These are phyloP conservation scores for Penaeus monodon DNA, from an alignment of 2,888 invertebrate species.

Conservation along the genomic window DNA sequence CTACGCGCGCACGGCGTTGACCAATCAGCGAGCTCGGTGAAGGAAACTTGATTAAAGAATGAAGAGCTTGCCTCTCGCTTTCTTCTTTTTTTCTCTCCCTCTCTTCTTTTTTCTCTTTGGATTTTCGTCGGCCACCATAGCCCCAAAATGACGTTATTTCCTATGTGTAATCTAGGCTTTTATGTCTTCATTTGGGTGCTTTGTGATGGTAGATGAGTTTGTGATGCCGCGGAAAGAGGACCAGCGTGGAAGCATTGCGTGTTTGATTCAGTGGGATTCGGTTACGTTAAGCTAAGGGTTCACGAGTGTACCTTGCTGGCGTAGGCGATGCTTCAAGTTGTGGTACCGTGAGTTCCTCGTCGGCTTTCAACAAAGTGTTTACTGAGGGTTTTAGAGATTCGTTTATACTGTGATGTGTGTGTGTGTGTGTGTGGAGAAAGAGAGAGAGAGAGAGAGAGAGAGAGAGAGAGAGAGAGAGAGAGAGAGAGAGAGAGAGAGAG, in stretches of 20 bases:
- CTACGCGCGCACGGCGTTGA: no score
- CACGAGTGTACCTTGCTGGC: no score
- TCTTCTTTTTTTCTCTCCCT: background rate
- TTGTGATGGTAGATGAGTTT: background rate
- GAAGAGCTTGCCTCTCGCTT: background rate
- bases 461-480: constrained; percentile 3
- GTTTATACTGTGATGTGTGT: no score
- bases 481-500: background rate
- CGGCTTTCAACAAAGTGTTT: no score
- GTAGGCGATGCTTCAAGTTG: no score
- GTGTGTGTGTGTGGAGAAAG: background rate
- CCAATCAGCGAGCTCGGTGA: no score
- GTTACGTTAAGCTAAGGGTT: no score
- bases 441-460: constrained; percentile 11
- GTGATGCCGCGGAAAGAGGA: background rate
- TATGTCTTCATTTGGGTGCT: background rate
- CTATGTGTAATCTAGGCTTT: background rate
- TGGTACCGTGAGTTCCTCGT: no score
- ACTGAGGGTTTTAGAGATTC: no score
- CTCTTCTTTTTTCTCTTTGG: no score
- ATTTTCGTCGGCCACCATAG: background rate
- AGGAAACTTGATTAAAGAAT: no score
- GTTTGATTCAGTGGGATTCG: no score
- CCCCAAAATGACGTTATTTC: background rate
- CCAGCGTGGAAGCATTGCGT: background rate